phyloP scores from a whole-genome alignment of 2,888 invertebrate species.

The Trissolcus japonicus region DNA sequence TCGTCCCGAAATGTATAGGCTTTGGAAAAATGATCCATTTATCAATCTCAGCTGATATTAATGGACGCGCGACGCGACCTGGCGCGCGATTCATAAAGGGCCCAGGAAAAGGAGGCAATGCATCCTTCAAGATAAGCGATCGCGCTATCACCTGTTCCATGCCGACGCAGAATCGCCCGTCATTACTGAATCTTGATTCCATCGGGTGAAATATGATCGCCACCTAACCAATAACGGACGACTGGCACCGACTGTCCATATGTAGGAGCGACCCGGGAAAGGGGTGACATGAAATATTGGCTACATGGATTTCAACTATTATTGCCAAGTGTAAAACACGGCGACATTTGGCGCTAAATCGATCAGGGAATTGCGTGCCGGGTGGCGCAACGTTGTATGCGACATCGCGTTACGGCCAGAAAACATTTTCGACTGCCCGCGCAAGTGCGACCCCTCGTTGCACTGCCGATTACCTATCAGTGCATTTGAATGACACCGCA shows the following conservation, averaged over 20 bases:
- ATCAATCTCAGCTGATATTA: constrained; percentile 31
- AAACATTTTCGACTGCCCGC: constrained; percentile 1
- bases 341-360: constrained; percentile 76
- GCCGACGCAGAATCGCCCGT: background rate
- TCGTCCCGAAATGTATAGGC: constrained; percentile 5
- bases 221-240: constrained; percentile 62
- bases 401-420: constrained; percentile 34
- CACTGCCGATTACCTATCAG: no score
- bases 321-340: constrained; percentile 76
- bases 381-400: constrained; percentile 58
- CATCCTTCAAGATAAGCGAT: constrained; percentile 17
- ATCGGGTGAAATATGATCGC: constrained; percentile 56
- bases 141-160: constrained; percentile 9
- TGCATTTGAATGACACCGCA: no score
- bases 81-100: constrained; percentile 12
- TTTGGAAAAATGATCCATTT: constrained; percentile 32
- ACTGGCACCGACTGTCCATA: constrained; percentile 57
- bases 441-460: constrained; percentile 6
- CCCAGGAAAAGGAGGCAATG: background rate
- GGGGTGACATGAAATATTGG: constrained; percentile 75
- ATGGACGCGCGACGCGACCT: constrained; percentile 8
- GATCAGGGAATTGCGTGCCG: constrained; percentile 67
- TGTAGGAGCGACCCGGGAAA: constrained; percentile 50
- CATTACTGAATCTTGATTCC: constrained; percentile 40
- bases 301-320: constrained; percentile 76